These are phyloP conservation scores for Pristionchus maxplancki DNA, from an alignment of 2,888 invertebrate species.

Conservation along the genomic window DNA sequence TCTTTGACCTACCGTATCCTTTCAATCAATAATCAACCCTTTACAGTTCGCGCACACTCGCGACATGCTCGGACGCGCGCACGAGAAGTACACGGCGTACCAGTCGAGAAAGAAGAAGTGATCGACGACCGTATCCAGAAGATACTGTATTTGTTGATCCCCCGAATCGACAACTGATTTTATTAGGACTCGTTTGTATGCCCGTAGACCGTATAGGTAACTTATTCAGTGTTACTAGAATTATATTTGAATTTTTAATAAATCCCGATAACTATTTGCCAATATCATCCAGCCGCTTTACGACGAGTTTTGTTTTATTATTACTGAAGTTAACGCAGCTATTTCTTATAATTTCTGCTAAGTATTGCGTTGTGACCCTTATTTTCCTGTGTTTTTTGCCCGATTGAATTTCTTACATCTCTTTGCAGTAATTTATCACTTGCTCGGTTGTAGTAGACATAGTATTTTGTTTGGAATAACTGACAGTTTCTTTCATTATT, in stretches of 20 bases:
- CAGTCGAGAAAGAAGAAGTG: constrained; percentile 48
- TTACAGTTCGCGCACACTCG: constrained; percentile 49
- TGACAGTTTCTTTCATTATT: constrained; percentile 3
- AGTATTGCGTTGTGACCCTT: constrained; percentile 14
- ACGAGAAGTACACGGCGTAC: constrained; percentile 19
- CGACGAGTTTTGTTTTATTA: constrained; percentile 30
- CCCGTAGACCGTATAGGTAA: not conserved
- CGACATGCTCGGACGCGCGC: constrained; percentile 43
- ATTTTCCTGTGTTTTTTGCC: not conserved
- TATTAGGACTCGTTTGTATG: constrained; percentile 29
- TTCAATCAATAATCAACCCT: not conserved
- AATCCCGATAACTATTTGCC: not conserved
- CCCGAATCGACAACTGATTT: not conserved
- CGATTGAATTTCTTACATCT: not conserved
- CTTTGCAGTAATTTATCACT: constrained; percentile 21
- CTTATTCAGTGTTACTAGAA: constrained; percentile 23
- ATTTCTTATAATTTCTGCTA: not conserved
- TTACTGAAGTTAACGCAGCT: constrained; percentile 29
- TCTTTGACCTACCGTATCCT: too few relatives aligned
- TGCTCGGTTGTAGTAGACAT: not conserved
- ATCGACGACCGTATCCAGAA: not conserved
- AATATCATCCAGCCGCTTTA: constrained; percentile 1
- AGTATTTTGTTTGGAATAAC: not conserved
- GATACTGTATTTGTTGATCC: not conserved
- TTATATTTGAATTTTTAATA: not conserved